Evolutionary conservation across 2,797 vertebrate genomes (phyloP).

Genomic region (Neosilurus mollespiculum): DNA sequence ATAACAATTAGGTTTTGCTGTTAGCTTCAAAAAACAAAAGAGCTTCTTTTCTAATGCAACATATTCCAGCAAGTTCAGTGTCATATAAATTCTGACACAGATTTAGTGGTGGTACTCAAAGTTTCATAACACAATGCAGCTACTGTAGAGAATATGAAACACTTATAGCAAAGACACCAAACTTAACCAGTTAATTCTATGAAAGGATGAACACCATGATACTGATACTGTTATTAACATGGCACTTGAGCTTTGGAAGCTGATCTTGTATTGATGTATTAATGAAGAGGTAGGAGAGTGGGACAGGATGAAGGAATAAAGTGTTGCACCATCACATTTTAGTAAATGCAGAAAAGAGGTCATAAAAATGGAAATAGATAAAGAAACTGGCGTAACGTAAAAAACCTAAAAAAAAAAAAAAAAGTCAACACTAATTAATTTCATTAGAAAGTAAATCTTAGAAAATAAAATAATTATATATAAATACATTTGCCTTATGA

Average conservation of each 20-base stretch:
- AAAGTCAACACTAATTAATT: too few species aligned
- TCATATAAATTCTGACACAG: neutral
- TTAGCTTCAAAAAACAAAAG: neutral
- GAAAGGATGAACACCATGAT: too few species aligned
- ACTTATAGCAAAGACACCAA: neutral
- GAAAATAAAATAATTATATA: too few species aligned
- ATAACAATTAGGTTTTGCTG: neutral
- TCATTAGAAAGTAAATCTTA: too few species aligned
- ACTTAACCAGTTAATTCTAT: too few species aligned
- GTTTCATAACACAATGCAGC: neutral
- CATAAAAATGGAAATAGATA: too few species aligned
- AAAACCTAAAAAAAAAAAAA: too few species aligned
- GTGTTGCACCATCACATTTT: neutral
- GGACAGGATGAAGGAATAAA: neutral
- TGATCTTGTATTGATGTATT: neutral
- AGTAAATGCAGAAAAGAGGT: neutral
- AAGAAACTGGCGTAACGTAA: too few species aligned
- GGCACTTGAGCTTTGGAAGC: neutral
- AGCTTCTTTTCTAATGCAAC: neutral
- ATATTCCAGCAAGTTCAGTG: neutral
- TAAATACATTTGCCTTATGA: too few species aligned
- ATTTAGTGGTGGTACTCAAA: neutral
- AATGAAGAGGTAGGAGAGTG: neutral
- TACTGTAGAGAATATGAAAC: neutral
- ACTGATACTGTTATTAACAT: neutral